Conservation (phyloP, 2,797 vertebrate genomes). For the Pristis pectinata region DNA sequence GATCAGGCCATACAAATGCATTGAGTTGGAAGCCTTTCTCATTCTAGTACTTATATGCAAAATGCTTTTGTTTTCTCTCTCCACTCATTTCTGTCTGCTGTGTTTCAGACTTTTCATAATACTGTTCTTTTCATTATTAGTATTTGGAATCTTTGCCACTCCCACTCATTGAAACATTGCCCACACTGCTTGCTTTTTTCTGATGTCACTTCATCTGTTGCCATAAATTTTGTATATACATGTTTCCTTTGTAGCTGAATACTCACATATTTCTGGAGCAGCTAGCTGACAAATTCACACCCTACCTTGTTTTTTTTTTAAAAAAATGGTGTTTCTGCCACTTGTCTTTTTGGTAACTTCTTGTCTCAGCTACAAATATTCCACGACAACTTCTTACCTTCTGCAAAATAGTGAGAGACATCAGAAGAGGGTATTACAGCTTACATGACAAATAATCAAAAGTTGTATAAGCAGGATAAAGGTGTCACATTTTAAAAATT, state of each 20-base stretch:
- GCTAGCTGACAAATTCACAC: neutral
- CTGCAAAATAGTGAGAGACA: neutral
- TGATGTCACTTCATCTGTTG: neutral
- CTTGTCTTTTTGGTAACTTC: constrained; percentile 1
- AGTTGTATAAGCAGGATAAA: neutral
- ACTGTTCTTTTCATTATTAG: neutral
- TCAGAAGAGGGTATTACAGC: neutral
- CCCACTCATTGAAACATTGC: neutral
- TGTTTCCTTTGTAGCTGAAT: no score
- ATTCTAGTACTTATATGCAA: neutral
- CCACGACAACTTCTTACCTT: neutral
- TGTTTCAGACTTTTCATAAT: neutral
- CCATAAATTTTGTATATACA: neutral
- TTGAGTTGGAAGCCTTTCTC: neutral
- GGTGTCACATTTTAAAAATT: neutral
- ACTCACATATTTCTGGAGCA: neutral
- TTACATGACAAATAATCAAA: neutral
- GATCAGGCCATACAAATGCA: neutral
- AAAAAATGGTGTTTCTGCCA: neutral
- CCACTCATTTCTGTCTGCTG: neutral
- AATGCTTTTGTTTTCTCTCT: neutral
- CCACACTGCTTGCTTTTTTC: neutral
- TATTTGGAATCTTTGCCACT: neutral
- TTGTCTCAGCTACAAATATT: neutral
- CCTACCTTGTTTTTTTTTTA: neutral